A percentile compares a stretch with the other conserved stretches of the same genome.
These are phyloP conservation scores for Henricia sp. DNA, from an alignment of 53 echinoderm and acorn worm genomes.

Conservation along the genomic window DNA sequence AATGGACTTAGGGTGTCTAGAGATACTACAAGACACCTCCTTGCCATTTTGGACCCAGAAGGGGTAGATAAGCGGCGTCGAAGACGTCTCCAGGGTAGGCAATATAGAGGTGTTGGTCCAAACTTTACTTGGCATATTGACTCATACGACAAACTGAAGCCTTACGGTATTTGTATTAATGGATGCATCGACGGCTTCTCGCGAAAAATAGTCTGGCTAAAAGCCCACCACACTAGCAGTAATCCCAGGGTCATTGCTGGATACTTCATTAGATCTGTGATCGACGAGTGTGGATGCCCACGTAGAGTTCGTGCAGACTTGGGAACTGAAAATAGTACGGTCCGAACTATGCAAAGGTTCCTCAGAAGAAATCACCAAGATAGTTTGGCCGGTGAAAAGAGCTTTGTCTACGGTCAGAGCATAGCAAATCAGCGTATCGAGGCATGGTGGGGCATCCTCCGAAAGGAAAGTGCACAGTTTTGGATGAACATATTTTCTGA, in stretches of 20 bases:
- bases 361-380: conserved; percentile 32
- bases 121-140: conserved; percentile 68
- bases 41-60: conserved; percentile 40
- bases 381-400: conserved; percentile 16
- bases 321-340: conserved; percentile 51
- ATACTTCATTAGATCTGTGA: conserved; percentile 54
- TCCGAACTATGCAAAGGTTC: conserved; percentile 51
- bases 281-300: conserved; percentile 34
- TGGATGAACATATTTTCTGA: conserved; percentile 67
- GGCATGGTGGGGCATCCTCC: conserved; percentile 69
- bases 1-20: conserved; percentile 35
- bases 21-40: conserved; percentile 37
- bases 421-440: conserved; percentile 67
- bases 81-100: conserved; percentile 52
- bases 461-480: conserved; percentile 66
- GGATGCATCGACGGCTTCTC: conserved; percentile 64
- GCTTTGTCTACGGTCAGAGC: conserved; percentile 59
- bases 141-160: conserved; percentile 62
- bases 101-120: conserved; percentile 39
- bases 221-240: conserved; percentile 55
- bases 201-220: conserved; percentile 54
- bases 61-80: conserved; percentile 44
- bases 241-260: conserved; percentile 61
- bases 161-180: conserved; percentile 63
- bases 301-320: conserved; percentile 19